A percentile compares a stretch with the other conserved stretches of the same genome.
Evolutionary conservation across 2,797 vertebrate genomes (phyloP).

Genomic region (Hozukius guyotensis): DNA sequence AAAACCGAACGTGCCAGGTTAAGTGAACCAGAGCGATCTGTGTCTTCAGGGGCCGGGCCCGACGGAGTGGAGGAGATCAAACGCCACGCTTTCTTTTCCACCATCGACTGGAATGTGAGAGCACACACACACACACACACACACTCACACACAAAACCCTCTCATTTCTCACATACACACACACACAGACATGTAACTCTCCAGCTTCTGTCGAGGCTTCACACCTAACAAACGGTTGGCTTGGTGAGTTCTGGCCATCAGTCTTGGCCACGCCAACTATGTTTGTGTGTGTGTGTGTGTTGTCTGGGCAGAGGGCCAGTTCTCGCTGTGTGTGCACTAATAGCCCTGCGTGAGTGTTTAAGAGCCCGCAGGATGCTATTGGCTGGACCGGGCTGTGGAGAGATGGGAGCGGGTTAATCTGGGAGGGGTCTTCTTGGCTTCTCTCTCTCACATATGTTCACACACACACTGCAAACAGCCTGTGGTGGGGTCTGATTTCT

Average conservation of each 20-base stretch:
- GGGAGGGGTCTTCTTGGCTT: conserved; percentile 53
- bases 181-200: conserved; percentile 28
- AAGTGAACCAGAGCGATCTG: conserved; percentile 50
- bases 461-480: conserved; percentile 22
- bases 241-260: conserved; percentile 66
- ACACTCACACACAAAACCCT: neutral
- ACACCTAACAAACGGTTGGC: conserved; percentile 79
- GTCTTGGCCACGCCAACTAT: conserved; percentile 59
- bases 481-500: conserved; percentile 23
- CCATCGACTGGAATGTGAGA: conserved; percentile 99
- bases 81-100: conserved; percentile 96
- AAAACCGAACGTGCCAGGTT: conserved; percentile 30
- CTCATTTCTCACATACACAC: neutral
- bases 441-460: conserved; percentile 45
- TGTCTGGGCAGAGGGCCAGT: conserved; percentile 77
- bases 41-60: conserved; percentile 90
- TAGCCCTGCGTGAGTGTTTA: conserved; percentile 77
- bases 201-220: conserved; percentile 76
- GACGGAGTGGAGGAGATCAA: conserved; percentile 99
- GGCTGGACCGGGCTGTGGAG: conserved; percentile 58
- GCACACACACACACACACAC: neutral
- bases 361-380: conserved; percentile 76
- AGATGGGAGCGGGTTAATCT: conserved; percentile 71
- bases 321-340: conserved; percentile 78
- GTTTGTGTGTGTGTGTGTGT: conserved; percentile 36